phyloP scores from a whole-genome alignment of 1,140 invertebrate genomes.

The Listronotus oregonensis region DNA sequence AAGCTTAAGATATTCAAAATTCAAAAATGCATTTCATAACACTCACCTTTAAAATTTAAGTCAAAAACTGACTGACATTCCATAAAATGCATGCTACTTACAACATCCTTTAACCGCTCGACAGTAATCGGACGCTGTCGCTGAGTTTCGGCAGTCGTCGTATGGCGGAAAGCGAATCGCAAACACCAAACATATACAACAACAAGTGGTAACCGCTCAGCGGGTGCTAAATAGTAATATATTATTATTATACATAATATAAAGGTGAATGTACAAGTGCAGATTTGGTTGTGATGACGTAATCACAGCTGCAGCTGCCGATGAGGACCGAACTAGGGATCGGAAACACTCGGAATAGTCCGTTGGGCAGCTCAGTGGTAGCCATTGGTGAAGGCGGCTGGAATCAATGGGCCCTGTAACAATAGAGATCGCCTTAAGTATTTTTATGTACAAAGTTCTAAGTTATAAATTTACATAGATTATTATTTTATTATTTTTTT shows the following conservation, averaged over 20 bases:
- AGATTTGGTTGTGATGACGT: slow-evolving; percentile 54
- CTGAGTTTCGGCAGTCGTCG: slow-evolving; percentile 31
- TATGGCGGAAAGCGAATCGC: slow-evolving; percentile 48
- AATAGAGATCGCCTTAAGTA: slow-evolving; percentile 39
- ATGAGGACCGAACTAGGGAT: slow-evolving; percentile 42
- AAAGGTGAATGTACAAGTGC: slow-evolving; percentile 57
- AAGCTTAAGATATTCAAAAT: too few species aligned
- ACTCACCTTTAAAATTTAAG: too few species aligned
- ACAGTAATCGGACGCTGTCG: neutral
- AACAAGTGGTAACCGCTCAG: slow-evolving; percentile 56
- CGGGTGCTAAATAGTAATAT: slow-evolving; percentile 53
- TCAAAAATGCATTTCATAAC: too few species aligned
- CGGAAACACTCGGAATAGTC: slow-evolving; percentile 46
- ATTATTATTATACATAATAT: slow-evolving; percentile 53
- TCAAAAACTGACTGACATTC: too few species aligned
- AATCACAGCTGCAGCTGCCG: slow-evolving; percentile 54
- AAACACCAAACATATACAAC: slow-evolving; percentile 58
- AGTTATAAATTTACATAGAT: too few species aligned
- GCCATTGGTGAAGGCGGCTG: slow-evolving; percentile 91
- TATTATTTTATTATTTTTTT: too few species aligned
- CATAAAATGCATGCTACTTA: too few species aligned
- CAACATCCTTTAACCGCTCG: neutral
- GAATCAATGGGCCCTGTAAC: slow-evolving; percentile 86
- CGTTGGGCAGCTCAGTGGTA: slow-evolving; percentile 74
- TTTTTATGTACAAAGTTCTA: too few species aligned